phyloP scores from a whole-genome alignment of 2,888 invertebrate species.

The Pinctada fucata region DNA sequence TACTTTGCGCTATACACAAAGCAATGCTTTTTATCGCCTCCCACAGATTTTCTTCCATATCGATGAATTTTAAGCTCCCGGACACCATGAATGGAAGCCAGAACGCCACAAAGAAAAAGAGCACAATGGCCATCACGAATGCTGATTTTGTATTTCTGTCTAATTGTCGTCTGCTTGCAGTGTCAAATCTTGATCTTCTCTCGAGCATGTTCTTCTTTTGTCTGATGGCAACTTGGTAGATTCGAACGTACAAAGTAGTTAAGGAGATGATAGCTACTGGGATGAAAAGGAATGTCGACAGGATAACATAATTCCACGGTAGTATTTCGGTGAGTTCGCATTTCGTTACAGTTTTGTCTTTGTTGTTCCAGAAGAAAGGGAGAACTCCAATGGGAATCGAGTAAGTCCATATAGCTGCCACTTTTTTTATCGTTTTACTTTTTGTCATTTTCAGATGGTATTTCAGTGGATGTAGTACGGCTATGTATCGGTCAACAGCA shows the following conservation, averaged over 20 bases:
- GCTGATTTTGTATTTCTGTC: conserved; percentile 24
- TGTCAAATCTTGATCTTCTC: not conserved
- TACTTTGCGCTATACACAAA: conserved; percentile 37
- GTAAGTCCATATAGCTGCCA: conserved; percentile 41
- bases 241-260: conserved; percentile 38
- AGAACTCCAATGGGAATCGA: conserved; percentile 37
- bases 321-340: conserved; percentile 49
- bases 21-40: conserved; percentile 39
- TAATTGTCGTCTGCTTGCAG: not conserved
- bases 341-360: conserved; percentile 1
- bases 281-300: conserved; percentile 41
- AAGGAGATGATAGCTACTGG: conserved; percentile 31
- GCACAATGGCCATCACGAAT: conserved; percentile 25
- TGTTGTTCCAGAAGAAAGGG: conserved; percentile 40
- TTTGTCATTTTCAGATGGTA: conserved; percentile 38
- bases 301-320: conserved; percentile 38
- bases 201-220: conserved; percentile 29
- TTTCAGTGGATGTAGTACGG: conserved; percentile 46
- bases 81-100: conserved; percentile 39
- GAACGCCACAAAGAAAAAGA: conserved; percentile 29
- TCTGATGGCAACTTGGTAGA: conserved; percentile 35
- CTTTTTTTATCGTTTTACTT: conserved; percentile 23
- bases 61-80: conserved; percentile 34
- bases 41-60: conserved; percentile 29
- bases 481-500: conserved; percentile 51